Evolutionary conservation across 2,888 invertebrate species (phyloP), one percentile per base, ranked within the genome.

Genomic region (Nomada fabriciana): DNA sequence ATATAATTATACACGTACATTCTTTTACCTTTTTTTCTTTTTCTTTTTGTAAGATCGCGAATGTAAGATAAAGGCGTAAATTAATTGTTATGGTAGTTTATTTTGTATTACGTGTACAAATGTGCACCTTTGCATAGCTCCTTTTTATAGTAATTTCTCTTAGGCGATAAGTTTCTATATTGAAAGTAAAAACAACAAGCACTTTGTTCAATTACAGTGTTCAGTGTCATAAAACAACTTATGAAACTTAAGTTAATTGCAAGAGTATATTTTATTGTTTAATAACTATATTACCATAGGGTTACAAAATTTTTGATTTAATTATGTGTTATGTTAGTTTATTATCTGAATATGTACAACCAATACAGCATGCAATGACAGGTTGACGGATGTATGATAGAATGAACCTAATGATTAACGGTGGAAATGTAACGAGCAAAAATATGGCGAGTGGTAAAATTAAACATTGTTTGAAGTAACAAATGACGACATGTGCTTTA

Each of bases 301-400:
- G 88, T 69, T 84, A 80, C 80, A 86, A 79, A 77, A 80, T 84
- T 83, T 89, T 90, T 83, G 72, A 80, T 89, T 87, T 88, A 86
- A 86, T 79, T 81, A 36, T 87, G 84, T 86, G 88, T 91, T 90
- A 90, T 86, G 86, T 91, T 91, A 92, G 87, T 85, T 88, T 90
- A 87, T 85, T 91, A 91, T 91, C 90, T 90, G 92, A 91, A 87
- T 91, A 90, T 92, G 90, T 93, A 91, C 91, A 92, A 91, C 89
- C 90, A 88, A 89, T 81, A 86, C 84, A 88, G 76, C 80, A 86
- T 88, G 81, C 84, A 83, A 82, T 83, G 82, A 82, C 79, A 80
- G 77, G 72, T 88, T 83, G 79, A 86, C 69, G 79, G 70, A 88
- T 89, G 82, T 83, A 88, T 86, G 86, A 82, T 79, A 76, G 86